Evolutionary conservation across 2,888 invertebrate genomes (phyloP).

Genomic region (Ormyrus pomaceus): DNA sequence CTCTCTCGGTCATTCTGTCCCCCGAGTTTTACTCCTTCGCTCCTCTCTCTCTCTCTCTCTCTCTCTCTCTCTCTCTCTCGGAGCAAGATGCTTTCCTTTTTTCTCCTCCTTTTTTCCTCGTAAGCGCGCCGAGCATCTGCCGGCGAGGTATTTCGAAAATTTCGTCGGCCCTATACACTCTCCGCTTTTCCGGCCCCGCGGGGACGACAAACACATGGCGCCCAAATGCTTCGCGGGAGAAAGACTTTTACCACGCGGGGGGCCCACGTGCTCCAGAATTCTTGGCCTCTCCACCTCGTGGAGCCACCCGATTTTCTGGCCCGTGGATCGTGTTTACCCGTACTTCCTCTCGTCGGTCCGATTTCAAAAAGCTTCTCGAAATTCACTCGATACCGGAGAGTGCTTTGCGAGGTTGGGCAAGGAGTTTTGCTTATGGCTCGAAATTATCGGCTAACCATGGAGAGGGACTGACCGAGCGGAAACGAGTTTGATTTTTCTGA

Average conservation of each 20-base stretch:
- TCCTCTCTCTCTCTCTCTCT: constrained; percentile 10
- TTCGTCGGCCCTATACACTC: constrained; percentile 32
- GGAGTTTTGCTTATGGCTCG: too few relatives aligned
- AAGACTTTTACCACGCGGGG: constrained; percentile 71
- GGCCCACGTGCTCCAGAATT: constrained; percentile 66
- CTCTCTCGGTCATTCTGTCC: not conserved
- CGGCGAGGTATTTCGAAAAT: constrained; percentile 53
- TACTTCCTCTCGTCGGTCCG: not conserved
- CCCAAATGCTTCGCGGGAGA: constrained; percentile 66
- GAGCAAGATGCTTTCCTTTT: not conserved
- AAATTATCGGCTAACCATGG: too few relatives aligned
- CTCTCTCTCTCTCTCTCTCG: constrained; percentile 10
- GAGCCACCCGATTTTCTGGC: not conserved
- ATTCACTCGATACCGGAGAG: too few relatives aligned
- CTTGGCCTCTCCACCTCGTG: not conserved
- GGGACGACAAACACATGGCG: constrained; percentile 70
- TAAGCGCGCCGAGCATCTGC: constrained; percentile 25
- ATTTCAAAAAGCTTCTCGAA: too few relatives aligned
- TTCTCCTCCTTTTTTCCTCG: not conserved
- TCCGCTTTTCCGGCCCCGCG: constrained; percentile 49
- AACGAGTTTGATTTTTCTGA: too few relatives aligned
- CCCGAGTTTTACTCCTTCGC: constrained; percentile 34
- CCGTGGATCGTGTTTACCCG: constrained; percentile 9
- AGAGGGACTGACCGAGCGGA: too few relatives aligned
- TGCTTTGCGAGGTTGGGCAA: too few relatives aligned